These are phyloP conservation scores for Crotalus viridis DNA, from an alignment of 2,113 vertebrate species.

Conservation along the genomic window DNA sequence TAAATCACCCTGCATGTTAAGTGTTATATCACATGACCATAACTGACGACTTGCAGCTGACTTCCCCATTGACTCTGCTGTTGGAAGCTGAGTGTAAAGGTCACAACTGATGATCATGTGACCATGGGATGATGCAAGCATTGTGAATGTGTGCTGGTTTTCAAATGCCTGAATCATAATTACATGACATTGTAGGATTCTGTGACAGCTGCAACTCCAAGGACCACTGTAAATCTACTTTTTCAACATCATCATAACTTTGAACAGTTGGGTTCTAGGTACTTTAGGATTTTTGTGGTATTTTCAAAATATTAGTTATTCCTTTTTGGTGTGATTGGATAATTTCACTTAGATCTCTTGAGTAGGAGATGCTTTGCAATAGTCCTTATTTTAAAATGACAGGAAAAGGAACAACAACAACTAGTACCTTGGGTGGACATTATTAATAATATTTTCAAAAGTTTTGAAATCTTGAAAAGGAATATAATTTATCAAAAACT, in stretches of 20 bases:
- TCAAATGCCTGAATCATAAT: background rate
- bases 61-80: background rate
- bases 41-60: background rate
- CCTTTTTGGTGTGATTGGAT: background rate
- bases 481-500: background rate
- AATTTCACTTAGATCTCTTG: background rate
- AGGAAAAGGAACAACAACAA: background rate
- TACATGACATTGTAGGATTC: background rate
- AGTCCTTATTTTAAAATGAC: background rate
- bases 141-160: background rate
- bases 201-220: background rate
- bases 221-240: background rate
- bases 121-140: background rate
- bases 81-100: background rate
- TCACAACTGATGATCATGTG: background rate
- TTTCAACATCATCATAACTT: background rate
- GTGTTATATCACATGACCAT: background rate
- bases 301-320: background rate
- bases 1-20: background rate
- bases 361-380: background rate
- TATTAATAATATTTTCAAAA: background rate
- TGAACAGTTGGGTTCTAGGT: background rate
- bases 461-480: background rate
- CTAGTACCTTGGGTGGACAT: background rate
- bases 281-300: background rate